Evolutionary conservation across 2,888 invertebrate genomes (phyloP).

Genomic region (Drosophila atroscutellata): DNA sequence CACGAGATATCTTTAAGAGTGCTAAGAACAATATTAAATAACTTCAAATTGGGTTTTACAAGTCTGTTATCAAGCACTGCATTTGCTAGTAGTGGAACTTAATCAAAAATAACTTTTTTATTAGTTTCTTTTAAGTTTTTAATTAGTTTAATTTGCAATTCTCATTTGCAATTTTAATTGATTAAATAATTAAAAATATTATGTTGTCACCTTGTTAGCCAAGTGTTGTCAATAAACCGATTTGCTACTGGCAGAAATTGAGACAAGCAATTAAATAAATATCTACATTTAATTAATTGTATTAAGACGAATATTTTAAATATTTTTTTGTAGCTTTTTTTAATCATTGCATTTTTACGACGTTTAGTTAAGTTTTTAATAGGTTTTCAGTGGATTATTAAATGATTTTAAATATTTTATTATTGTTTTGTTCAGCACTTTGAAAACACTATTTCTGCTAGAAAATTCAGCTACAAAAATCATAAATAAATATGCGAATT

Average conservation of each 20-base stretch:
- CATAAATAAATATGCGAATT: not conserved
- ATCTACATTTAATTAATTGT: not conserved
- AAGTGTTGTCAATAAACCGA: not conserved
- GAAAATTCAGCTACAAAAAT: fast-evolving
- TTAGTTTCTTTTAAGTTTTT: too few species aligned
- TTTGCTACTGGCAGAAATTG: not conserved
- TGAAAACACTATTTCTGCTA: not conserved
- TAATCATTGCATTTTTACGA: not conserved
- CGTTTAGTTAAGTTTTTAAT: not conserved
- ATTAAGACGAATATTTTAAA: not conserved
- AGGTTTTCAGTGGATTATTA: not conserved
- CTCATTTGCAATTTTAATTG: not conserved
- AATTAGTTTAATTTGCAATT: too few species aligned
- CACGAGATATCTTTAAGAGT: not conserved
- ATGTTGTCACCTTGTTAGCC: not conserved
- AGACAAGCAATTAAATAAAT: not conserved
- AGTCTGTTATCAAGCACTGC: not conserved
- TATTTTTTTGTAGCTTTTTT: not conserved
- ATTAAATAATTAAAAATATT: not conserved
- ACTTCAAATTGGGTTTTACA: not conserved
- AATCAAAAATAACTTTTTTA: not conserved
- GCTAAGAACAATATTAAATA: not conserved
- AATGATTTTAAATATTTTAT: not conserved
- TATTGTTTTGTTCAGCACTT: not conserved
- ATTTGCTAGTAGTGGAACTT: not conserved